Conservation (phyloP, 2,797 vertebrate species). For the Notamacropus eugenii region DNA sequence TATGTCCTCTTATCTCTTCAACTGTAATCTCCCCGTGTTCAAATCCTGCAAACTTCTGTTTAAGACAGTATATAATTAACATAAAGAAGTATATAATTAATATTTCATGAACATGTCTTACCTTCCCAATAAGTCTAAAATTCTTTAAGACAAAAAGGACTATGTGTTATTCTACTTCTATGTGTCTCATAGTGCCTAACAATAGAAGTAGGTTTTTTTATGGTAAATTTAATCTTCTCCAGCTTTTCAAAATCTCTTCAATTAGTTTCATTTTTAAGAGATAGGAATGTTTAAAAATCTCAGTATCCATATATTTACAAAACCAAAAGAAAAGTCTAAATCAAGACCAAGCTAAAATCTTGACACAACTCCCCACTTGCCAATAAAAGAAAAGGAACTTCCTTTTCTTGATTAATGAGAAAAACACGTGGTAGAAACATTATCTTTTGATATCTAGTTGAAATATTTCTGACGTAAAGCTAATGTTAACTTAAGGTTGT, state of each 20-base stretch:
- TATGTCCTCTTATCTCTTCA: neutral
- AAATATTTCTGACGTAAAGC: neutral
- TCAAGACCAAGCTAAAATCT: neutral
- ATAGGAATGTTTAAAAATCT: constrained; percentile 37
- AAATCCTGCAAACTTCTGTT: constrained; percentile 18
- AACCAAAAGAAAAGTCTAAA: constrained; percentile 19
- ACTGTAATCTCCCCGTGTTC: neutral
- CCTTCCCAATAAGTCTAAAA: neutral
- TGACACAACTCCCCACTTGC: neutral
- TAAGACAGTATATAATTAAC: neutral
- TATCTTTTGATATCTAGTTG: neutral
- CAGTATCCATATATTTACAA: neutral
- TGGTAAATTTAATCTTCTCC: neutral
- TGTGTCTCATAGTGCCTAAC: too few species aligned
- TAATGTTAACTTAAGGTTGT: neutral
- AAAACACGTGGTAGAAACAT: neutral
- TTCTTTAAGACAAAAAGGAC: neutral
- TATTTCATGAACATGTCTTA: neutral
- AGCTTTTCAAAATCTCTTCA: neutral
- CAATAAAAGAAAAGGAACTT: neutral
- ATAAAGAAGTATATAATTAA: neutral
- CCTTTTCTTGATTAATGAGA: neutral
- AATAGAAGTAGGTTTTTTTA: neutral
- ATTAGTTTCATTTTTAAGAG: constrained; percentile 40
- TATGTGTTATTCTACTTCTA: neutral